Evolutionary conservation across 2,888 invertebrate genomes (phyloP), one percentile per base, ranked within the genome.

Genomic region (Steromphala cineraria): DNA sequence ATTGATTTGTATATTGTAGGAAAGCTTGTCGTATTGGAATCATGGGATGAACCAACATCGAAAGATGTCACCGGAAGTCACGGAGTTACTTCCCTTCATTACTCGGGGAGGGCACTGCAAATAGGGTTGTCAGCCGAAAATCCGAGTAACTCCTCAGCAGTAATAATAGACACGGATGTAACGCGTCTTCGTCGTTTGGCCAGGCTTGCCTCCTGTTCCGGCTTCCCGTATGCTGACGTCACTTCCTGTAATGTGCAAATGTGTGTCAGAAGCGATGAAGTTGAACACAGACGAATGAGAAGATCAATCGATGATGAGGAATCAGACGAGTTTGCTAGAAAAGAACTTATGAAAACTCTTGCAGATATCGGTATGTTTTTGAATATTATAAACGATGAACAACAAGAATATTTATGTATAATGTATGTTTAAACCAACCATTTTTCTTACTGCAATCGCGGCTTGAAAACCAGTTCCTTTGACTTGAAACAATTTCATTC

Each of bases 21-120:
- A 80, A 87, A 85, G 17, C 75, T 88, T 0, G 19, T 85, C 21
- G 83, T 88, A 4, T 17, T 77, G 24, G 86, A 89, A 67, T 85
- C 85, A 3, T 85, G 81, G 85, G 86, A 85, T 52, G 87, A 89
- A 77, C 83, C 87, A 19, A 86, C 85, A 3, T 86, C 86, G 13
- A 46, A 67, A 13, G 46, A 83, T 28, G 85, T 84, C 0, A 0
- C 80, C 28, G 87, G 88, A 19, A 53, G 74, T 13, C 85, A 87
- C 80, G 86, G 84, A 0, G 80, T 81, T 55, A 4, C 24, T 7
- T 88, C 87, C 8, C 83, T 87, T 15, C 84, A 84, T 71, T 80
- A 83, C 21, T 85, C 86, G 56, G 89, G 87, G 13, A 77, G 87
- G n/a, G 88, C 85, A 3, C 28, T 62, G 81, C 83, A 2, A 85